Evolutionary conservation across 2,888 invertebrate species (phyloP).

Genomic region (Aethes cnicana): DNA sequence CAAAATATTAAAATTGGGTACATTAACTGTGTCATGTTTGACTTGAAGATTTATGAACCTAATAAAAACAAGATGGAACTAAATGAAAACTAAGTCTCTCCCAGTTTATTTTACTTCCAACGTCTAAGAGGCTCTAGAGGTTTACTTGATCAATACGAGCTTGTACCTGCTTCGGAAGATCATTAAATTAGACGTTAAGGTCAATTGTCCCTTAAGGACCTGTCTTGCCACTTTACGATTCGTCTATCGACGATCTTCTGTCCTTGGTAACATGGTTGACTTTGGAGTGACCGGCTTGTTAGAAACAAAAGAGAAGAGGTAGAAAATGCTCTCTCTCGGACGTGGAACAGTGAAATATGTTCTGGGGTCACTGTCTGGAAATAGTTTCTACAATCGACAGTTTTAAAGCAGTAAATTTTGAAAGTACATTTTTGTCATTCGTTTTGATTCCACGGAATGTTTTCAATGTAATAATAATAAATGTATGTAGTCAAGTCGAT

Average conservation of each 20-base stretch:
- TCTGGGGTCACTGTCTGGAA: not conserved
- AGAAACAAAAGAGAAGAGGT: not conserved
- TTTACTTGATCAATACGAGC: not conserved
- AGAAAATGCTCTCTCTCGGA: not conserved
- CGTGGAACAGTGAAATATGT: not conserved
- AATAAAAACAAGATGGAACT: no score
- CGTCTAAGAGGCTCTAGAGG: no score
- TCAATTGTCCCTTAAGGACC: not conserved
- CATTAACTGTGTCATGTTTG: no score
- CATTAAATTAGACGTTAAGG: not conserved
- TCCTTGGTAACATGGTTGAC: not conserved
- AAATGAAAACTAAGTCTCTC: no score
- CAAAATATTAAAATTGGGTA: no score
- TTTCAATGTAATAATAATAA: no score
- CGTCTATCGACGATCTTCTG: not conserved
- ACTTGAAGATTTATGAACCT: no score
- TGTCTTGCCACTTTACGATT: not conserved
- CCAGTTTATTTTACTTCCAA: no score
- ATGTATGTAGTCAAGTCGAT: no score
- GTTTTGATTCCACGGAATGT: not conserved
- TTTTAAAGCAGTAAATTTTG: constrained; percentile 3
- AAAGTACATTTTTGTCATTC: not conserved
- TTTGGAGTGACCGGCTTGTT: no score
- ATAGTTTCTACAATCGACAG: constrained; percentile 2
- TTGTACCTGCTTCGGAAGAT: not conserved